These are phyloP conservation scores for Limnephilus lunatus DNA, from an alignment of 2,888 invertebrate genomes.

Conservation along the genomic window DNA sequence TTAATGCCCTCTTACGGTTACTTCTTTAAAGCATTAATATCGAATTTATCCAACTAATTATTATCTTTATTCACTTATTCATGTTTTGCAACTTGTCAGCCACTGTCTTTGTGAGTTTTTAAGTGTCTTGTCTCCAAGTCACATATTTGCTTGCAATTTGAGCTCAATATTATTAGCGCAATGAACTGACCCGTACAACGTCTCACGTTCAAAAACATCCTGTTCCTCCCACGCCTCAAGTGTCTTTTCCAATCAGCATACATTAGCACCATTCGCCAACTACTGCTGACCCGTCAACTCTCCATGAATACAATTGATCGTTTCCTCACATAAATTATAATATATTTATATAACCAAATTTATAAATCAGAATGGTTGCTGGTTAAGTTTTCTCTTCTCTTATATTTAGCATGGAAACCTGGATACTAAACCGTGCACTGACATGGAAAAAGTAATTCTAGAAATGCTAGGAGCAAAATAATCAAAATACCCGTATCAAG, in stretches of 20 bases:
- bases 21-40: not conserved
- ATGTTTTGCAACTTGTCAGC: not conserved
- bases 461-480: not conserved
- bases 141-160: constrained; percentile 15
- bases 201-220: not conserved
- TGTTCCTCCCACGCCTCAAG: not conserved
- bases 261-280: not conserved
- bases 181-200: not conserved
- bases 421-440: not conserved
- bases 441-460: not conserved
- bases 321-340: not conserved
- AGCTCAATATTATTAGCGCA: not conserved
- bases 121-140: not conserved
- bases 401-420: not conserved
- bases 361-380: not conserved
- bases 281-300: not conserved
- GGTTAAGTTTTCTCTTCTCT: not conserved
- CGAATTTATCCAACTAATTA: not conserved
- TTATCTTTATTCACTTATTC: not conserved
- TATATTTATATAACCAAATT: not conserved
- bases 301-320: not conserved
- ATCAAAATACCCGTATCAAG: not conserved
- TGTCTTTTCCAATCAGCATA: not conserved
- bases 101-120: not conserved
- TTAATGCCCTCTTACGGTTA: no score